Percentiles rank a stretch among this genome's conserved stretches.
phyloP scores from a whole-genome alignment of 2,797 vertebrate genomes.

The Morelia viridis region DNA sequence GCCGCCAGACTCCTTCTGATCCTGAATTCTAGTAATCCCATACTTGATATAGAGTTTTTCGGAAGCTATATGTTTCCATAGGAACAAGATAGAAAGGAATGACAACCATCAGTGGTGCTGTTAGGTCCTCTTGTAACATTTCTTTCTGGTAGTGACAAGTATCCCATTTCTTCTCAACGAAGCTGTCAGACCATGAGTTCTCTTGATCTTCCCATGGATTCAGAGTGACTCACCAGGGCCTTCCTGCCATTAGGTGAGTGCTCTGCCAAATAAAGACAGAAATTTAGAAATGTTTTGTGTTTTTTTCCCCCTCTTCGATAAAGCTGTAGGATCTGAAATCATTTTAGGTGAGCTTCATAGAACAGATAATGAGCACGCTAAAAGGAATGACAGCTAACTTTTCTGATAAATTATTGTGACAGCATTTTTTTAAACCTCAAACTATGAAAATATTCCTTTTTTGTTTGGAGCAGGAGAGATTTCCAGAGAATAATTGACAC shows the following conservation, averaged over 20 bases:
- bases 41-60: not conserved
- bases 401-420: not conserved
- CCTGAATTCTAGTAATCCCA: not conserved
- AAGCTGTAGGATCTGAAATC: not conserved
- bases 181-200: not conserved
- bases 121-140: not conserved
- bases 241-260: not conserved
- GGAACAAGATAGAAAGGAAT: not conserved
- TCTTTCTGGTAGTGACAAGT: accelerated
- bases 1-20: not conserved
- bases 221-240: not conserved
- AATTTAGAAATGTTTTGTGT: not conserved
- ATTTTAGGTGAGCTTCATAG: not conserved
- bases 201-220: slow-evolving; percentile 12
- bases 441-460: too few species aligned
- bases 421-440: too few species aligned
- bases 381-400: not conserved
- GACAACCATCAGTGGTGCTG: not conserved
- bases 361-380: not conserved
- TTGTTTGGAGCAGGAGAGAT: too few species aligned
- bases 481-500: not conserved
- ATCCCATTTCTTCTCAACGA: not conserved
- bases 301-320: not conserved
- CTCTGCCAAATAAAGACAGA: accelerated
- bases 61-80: accelerated